phyloP scores from a whole-genome alignment of 2,888 invertebrate species.

The Cephalotes varians region DNA sequence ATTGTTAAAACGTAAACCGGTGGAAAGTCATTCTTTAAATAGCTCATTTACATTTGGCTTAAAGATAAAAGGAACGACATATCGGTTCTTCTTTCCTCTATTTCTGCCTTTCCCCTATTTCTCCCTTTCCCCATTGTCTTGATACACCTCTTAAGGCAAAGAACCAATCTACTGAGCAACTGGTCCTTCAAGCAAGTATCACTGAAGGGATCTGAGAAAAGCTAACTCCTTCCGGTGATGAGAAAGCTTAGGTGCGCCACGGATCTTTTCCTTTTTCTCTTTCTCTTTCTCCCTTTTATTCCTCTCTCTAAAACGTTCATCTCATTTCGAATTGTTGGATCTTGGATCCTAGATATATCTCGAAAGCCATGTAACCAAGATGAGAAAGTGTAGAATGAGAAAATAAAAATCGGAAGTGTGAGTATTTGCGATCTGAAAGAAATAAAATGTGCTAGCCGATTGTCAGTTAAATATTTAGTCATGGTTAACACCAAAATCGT shows the following conservation, averaged over 20 bases:
- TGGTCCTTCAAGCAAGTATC: constrained; percentile 55
- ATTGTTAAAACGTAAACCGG: constrained; percentile 22
- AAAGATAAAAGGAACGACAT: constrained; percentile 39
- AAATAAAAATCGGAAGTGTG: constrained; percentile 17
- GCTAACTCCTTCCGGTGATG: constrained; percentile 50
- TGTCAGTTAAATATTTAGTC: constrained; percentile 16
- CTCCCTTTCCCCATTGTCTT: constrained; percentile 38
- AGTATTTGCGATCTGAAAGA: neutral
- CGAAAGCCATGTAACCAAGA: constrained; percentile 17
- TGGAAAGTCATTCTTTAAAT: constrained; percentile 20
- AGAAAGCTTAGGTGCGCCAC: constrained; percentile 50
- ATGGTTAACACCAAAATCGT: neutral
- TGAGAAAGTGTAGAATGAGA: neutral
- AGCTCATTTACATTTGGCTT: constrained; percentile 46
- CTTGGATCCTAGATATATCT: constrained; percentile 13
- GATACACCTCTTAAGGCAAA: constrained; percentile 58
- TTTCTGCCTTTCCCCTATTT: constrained; percentile 39
- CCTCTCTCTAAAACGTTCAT: constrained; percentile 33
- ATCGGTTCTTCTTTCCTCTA: constrained; percentile 35
- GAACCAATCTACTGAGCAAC: constrained; percentile 63
- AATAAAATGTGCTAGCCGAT: neutral
- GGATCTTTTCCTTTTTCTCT: constrained; percentile 18
- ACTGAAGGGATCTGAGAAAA: constrained; percentile 45
- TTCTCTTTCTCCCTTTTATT: neutral
- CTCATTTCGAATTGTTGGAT: constrained; percentile 35